Base-by-base conservation (phyloP, 2,888 invertebrate genomes). In the Ornithoptera priamus region DNA sequence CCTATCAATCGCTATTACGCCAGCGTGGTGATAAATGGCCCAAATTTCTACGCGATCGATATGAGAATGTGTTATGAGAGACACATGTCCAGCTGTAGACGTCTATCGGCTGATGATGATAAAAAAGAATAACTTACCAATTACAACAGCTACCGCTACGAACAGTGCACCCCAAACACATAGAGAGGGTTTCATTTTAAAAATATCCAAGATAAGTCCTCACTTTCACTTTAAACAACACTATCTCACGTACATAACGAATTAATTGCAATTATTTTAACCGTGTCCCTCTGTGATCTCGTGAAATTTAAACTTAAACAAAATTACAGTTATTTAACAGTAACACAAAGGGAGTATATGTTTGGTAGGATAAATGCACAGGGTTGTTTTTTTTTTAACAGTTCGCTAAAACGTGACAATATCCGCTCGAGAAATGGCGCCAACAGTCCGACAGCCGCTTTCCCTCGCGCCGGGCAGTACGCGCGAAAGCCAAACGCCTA, bases 401-500 rank as follows among this genome's bases (percentile, higher is more conserved):
- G 63, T 71, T 64, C 39, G 56, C 68, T 6, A 10, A 69, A 72
- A 71, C 72, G 70, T 74, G 69, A 72, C 72, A 74, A 70, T 62
- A 71, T 71, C 74, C 76, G 80, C 76, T 74, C 77, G 78, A 77
- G 75, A 75, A 80, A 77, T 74, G 76, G 76, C 75, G 76, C 69
- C 71, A 72, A 67, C 65, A 63, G 72, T 73, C 71, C 71, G 72
- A 73, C 71, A 68, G 72, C 75, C 62, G 53, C 66, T 79, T 75
- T 78, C 78, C 80, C 86, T 81, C 80, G 80, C 84, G 78, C 77
- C 81, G 77, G 79, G 75, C 81, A 78, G 80, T 75, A 82, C 86
- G 86, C 87, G 87, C 86, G 91, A 90, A 89, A 90, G 91, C 87
- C 89, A 87, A 88, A 86, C 89, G 85, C 82, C 76, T 81, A 90